These are phyloP conservation scores for Danio kyathit DNA, from an alignment of 2,797 vertebrate species.

Conservation along the genomic window DNA sequence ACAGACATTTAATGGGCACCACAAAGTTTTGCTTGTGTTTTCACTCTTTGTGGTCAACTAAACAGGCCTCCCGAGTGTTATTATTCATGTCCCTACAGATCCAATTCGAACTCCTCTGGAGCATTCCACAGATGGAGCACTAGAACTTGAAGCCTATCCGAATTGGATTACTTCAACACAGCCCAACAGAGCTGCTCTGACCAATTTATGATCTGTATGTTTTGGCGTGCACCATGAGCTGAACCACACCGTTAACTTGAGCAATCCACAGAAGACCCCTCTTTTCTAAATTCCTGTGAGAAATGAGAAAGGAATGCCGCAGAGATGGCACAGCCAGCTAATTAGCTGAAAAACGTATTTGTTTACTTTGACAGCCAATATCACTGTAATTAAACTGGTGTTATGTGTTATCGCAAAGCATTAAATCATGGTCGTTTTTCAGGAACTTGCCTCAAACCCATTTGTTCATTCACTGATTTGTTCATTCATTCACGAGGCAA, in stretches of 20 bases:
- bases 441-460: slow-evolving; percentile 57
- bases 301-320: slow-evolving; percentile 58
- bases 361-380: slow-evolving; percentile 51
- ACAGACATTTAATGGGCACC: slow-evolving; percentile 46
- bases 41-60: slow-evolving; percentile 64
- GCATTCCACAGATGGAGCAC: slow-evolving; percentile 70
- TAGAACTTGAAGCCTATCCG: slow-evolving; percentile 66
- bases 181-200: slow-evolving; percentile 66
- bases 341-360: slow-evolving; percentile 44
- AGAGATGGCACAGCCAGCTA: slow-evolving; percentile 45
- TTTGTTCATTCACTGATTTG: slow-evolving; percentile 22
- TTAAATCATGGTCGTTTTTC: slow-evolving; percentile 44
- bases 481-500: slow-evolving; percentile 35
- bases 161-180: slow-evolving; percentile 60
- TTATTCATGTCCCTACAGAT: slow-evolving; percentile 66
- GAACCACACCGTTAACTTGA: slow-evolving; percentile 63
- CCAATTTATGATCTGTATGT: slow-evolving; percentile 70
- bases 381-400: slow-evolving; percentile 38
- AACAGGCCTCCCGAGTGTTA: slow-evolving; percentile 66
- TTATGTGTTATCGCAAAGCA: slow-evolving; percentile 14
- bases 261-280: slow-evolving; percentile 60
- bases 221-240: slow-evolving; percentile 61
- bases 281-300: slow-evolving; percentile 55
- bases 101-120: slow-evolving; percentile 65
- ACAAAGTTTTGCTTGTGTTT: slow-evolving; percentile 47